Base-by-base conservation (phyloP, 2,797 vertebrate genomes). In the Rhinichthys osculus region DNA sequence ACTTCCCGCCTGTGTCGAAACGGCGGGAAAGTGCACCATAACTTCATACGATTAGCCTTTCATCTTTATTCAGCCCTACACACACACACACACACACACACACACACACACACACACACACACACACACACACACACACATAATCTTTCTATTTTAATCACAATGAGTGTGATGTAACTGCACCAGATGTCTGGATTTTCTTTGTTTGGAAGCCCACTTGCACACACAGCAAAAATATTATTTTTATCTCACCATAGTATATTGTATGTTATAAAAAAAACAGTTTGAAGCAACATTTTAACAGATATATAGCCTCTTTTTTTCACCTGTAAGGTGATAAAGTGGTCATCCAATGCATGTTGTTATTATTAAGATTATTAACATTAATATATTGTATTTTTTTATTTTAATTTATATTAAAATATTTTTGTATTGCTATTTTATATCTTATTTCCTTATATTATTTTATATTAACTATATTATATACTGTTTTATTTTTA, bases 181-280 rank as follows among this genome's bases (percentile, higher is more conserved):
- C 9, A 44, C 23, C 83, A 78, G 83, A 85, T 78, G 83, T 76
- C 50, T 85, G 83, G 66, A 44, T 85, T 85, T 19, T 78, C 62
- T 57, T 85, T 84, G 72, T 71, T 57, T 78, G 50, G 35, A 78
- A 40, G 47, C 72, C 40, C 23, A 70, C 62, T 70, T 52, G 19
- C 27, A 16, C 27, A 67, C 33, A 23, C 59, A 80, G 33, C 47
- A 54, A 70, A 52, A 40, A 38, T 21, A 78, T 54, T 6, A 9
- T 14, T 57, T 54, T 23, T n/a, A 23, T 62, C 76, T 17, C 7
- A 62, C 21, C 33, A n/a, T n/a, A 78, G 40, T 38, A 78, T n/a
- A 78, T 17, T 62, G 23, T 59, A 40, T 70, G 35, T 5, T 38
- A 17, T 66, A 76, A 76, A 76, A 11, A 54, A 19, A 35, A 35